phyloP scores from a whole-genome alignment of 2,797 vertebrate species.

The Tarsius wallacei region DNA sequence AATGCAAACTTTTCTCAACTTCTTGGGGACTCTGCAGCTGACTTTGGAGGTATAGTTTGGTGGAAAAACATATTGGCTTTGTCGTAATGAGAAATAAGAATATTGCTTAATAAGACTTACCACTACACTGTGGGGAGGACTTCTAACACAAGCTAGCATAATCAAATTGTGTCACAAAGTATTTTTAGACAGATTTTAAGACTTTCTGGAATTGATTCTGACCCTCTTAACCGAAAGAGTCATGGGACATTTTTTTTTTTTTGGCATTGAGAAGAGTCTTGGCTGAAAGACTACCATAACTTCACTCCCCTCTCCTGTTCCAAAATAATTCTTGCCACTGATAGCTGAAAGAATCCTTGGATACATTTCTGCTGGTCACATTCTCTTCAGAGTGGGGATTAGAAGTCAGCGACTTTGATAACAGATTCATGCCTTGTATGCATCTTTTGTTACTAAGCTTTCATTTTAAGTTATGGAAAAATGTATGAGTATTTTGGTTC shows the following conservation, averaged over 20 bases:
- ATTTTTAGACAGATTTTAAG: constrained; percentile 58
- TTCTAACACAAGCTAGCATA: constrained; percentile 21
- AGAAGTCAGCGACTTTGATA: constrained; percentile 58
- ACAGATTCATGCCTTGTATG: constrained; percentile 44
- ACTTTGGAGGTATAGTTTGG: constrained; percentile 47
- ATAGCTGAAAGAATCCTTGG: constrained; percentile 47
- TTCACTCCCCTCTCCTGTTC: constrained; percentile 49
- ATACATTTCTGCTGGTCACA: background rate
- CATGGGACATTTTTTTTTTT: background rate
- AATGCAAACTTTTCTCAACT: constrained; percentile 67
- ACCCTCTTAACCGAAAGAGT: constrained; percentile 33
- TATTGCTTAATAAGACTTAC: constrained; percentile 43
- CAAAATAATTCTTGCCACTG: constrained; percentile 46
- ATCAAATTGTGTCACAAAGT: constrained; percentile 52
- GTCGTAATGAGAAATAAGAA: constrained; percentile 63
- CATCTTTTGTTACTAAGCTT: constrained; percentile 32
- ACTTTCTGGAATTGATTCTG: constrained; percentile 67
- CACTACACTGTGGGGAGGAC: background rate
- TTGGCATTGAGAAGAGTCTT: constrained; percentile 45
- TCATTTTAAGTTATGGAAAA: constrained; percentile 40
- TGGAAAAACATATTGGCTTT: constrained; percentile 61
- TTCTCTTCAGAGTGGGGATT: constrained; percentile 40
- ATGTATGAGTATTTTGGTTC: background rate
- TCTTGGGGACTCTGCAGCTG: constrained; percentile 61
- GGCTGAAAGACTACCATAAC: background rate